These are phyloP conservation scores for Centroberyx gerrardi DNA, from an alignment of 2,797 vertebrate species.

Conservation along the genomic window DNA sequence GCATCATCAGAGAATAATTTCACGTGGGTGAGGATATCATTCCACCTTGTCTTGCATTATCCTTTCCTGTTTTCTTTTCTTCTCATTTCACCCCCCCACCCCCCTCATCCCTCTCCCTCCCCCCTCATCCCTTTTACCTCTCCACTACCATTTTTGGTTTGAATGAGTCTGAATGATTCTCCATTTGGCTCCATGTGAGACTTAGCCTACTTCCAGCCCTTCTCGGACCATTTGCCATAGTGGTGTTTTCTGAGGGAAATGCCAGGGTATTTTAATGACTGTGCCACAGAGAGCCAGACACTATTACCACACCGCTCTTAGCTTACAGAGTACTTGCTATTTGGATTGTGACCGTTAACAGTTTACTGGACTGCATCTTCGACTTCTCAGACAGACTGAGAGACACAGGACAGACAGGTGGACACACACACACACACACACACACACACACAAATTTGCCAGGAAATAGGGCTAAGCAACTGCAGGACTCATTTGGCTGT, in stretches of 20 bases:
- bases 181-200: constrained; percentile 61
- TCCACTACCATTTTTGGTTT: constrained; percentile 20
- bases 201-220: constrained; percentile 42
- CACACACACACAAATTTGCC: neutral
- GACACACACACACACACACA: neutral
- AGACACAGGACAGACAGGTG: constrained; percentile 12
- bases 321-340: constrained; percentile 8
- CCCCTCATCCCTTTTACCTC: neutral
- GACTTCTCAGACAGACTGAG: constrained; percentile 4
- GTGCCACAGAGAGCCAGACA: constrained; percentile 51
- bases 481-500: constrained; percentile 19
- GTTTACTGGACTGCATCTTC: constrained; percentile 8
- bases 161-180: constrained; percentile 48
- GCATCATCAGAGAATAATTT: constrained; percentile 43
- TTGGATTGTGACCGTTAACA: constrained; percentile 10
- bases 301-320: constrained; percentile 29
- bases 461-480: constrained; percentile 21
- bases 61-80: constrained; percentile 13
- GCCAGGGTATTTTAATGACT: constrained; percentile 55
- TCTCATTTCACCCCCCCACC: constrained; percentile 12
- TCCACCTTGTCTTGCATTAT: constrained; percentile 20
- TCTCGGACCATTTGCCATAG: constrained; percentile 61
- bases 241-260: constrained; percentile 68
- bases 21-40: constrained; percentile 38
- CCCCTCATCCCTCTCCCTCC: constrained; percentile 20